Evolutionary conservation across 2,797 vertebrate species (phyloP).

Genomic region (Pogoniulus pusillus): DNA sequence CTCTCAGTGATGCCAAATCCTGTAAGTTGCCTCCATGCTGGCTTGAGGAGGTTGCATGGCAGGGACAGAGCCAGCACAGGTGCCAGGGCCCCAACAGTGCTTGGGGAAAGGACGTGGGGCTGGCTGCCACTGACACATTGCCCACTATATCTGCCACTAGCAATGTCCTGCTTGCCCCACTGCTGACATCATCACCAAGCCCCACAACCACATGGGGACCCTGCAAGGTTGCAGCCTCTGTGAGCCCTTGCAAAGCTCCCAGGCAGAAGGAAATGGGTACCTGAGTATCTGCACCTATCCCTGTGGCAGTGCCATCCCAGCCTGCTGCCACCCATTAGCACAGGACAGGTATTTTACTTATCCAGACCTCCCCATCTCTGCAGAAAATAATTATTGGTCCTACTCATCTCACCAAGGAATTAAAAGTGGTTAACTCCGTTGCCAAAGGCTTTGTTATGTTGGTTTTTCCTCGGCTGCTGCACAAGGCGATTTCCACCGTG

Average conservation of each 20-base stretch:
- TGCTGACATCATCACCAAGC: neutral
- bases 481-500: constrained; percentile 56
- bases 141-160: rapidly evolving
- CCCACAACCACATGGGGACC: neutral
- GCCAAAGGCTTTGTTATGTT: constrained; percentile 70
- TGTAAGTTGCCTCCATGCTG: neutral
- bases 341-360: constrained; percentile 37
- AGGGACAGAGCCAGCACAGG: neutral
- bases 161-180: rapidly evolving
- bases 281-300: neutral
- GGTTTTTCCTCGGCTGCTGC: constrained; percentile 51
- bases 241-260: neutral
- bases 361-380: neutral
- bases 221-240: constrained; percentile 15
- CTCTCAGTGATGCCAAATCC: neutral
- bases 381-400: constrained; percentile 63
- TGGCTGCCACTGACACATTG: neutral
- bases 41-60: neutral
- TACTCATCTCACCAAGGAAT: constrained; percentile 41
- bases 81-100: neutral
- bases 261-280: neutral
- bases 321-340: neutral
- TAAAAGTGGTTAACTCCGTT: constrained; percentile 71
- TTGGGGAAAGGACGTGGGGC: neutral
- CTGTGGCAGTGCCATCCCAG: neutral